These are phyloP conservation scores for Orius insidiosus DNA, from an alignment of 1,140 invertebrate species.

Conservation along the genomic window DNA sequence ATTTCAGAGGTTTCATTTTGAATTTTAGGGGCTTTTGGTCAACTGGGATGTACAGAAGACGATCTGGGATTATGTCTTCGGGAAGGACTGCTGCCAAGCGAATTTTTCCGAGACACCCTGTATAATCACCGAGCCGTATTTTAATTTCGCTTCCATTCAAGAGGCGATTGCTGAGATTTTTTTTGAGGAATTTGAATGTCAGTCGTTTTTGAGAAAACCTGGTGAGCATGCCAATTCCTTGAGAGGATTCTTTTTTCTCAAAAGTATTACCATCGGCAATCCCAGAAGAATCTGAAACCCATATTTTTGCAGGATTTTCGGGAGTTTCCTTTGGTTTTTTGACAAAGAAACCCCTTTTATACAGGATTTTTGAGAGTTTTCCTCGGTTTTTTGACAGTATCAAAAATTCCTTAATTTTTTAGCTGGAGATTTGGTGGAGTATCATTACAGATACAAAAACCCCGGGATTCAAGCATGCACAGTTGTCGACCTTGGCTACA, in stretches of 20 bases:
- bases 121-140: constrained; percentile 85
- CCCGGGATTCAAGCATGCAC: constrained; percentile 50
- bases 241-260: constrained; percentile 1
- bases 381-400: no score
- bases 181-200: constrained; percentile 93
- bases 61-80: constrained; percentile 92
- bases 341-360: no score
- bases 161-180: constrained; percentile 89
- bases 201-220: constrained; percentile 65
- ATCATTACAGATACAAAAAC: no score
- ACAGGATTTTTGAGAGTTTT: no score
- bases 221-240: constrained; percentile 30
- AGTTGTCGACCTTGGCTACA: constrained; percentile 86
- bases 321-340: no score
- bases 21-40: constrained; percentile 60
- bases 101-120: constrained; percentile 59
- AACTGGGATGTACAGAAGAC: constrained; percentile 94
- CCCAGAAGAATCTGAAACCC: constrained; percentile 47
- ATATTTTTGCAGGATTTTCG: constrained; percentile 28
- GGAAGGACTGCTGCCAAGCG: constrained; percentile 68
- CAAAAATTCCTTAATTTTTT: constrained; percentile 9
- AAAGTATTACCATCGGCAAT: no score
- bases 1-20: not conserved
- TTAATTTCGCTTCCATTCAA: constrained; percentile 84
- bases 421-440: constrained; percentile 34